Evolutionary conservation across 2,797 vertebrate genomes (phyloP).

Genomic region (Coreius guichenoti): DNA sequence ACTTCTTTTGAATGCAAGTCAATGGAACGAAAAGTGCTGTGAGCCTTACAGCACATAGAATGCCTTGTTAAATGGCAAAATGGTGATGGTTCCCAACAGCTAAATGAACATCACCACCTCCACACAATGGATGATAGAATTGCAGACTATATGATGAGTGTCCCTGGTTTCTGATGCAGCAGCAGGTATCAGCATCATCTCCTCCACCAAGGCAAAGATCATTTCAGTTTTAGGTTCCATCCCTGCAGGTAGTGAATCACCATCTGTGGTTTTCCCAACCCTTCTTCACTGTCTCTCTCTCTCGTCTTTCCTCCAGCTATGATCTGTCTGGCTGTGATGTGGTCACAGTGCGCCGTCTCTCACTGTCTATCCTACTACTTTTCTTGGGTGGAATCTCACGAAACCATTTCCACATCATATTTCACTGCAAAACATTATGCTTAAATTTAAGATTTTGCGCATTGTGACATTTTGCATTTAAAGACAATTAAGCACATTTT

Average conservation of each 20-base stretch:
- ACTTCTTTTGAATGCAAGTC: not conserved
- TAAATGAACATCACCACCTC: not conserved
- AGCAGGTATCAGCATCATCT: constrained; percentile 13
- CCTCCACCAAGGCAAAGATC: constrained; percentile 17
- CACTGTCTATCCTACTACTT: not conserved
- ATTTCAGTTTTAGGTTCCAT: constrained; percentile 37
- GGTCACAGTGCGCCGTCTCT: constrained; percentile 29
- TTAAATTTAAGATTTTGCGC: not conserved
- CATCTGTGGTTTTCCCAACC: constrained; percentile 46
- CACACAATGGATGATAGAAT: not conserved
- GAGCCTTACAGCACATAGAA: not conserved
- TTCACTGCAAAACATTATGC: not conserved
- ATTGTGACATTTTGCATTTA: not conserved
- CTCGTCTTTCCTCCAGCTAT: constrained; percentile 5
- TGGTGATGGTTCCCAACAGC: not conserved
- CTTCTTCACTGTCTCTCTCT: constrained; percentile 5
- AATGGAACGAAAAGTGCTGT: not conserved
- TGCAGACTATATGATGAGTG: not conserved
- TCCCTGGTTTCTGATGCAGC: not conserved
- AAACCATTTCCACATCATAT: not conserved
- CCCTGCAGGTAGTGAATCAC: constrained; percentile 29
- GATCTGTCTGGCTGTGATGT: constrained; percentile 38
- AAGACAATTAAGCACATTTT: not conserved
- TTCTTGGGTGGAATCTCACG: not conserved
- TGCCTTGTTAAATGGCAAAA: not conserved